Evolutionary conservation across 2,113 vertebrate species (phyloP), one percentile per base, ranked within the genome.

Genomic region (Protobothrops mucrosquamatus): DNA sequence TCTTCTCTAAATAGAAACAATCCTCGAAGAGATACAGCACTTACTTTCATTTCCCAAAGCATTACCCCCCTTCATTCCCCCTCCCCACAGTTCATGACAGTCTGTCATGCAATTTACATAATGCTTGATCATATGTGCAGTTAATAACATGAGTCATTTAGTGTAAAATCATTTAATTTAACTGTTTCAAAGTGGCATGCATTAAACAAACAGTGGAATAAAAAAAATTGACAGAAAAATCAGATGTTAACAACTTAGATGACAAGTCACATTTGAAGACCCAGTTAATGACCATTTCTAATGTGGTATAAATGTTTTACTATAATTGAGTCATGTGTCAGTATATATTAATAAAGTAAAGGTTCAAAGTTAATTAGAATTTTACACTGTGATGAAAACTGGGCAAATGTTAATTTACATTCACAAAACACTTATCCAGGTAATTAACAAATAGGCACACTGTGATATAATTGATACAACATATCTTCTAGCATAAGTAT

Each of bases 81-180:
- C 3, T 61, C 59, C 24, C 59, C 24, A 61, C 9, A 61, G 8
- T 3, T 61, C 24, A 61, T 61, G 59, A 3, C 59, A 61, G 24
- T 61, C 59, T 61, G 24, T 61, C 59, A 61, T 10, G 55, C 90
- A 39, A 55, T 48, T 29, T 81, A 43, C 34, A 43, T 43, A 81
- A 81, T 43, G 18, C 48, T 93, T 57, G 46, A 93, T 95, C 94
- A 20, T 92, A 20, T 64, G 26, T 85, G 92, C 94, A 92, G 59
- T 93, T 95, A 81, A 81, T 0, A 1, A 88, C 91, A 90, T 46
- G 92, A 96, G 86, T 94, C 54, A 46, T 94, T 89, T 95, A 86
- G 92, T 23, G 48, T 88, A 59, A 95, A 51, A 69, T 94, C 18
- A 4, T 94, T 92, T 89, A 89, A 14, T 92, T 95, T 97, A 93